Base-by-base conservation (phyloP, 2,797 vertebrate species). In the Sebastolobus alascanus region DNA sequence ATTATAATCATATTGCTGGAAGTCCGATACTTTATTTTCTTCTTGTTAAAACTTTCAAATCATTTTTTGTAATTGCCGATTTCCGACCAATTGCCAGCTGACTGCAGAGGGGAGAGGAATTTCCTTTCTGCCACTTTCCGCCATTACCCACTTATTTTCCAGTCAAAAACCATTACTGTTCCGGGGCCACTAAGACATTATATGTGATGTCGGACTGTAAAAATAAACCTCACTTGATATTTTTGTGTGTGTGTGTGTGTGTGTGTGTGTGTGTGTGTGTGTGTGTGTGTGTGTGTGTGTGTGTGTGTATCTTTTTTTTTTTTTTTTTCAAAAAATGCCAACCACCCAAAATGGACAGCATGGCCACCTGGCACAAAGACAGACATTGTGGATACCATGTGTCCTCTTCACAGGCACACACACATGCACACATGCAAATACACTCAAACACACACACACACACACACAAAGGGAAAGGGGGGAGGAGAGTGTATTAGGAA, bases 361-460 rank as follows among this genome's bases (percentile, higher is more conserved):
- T 94, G 92, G 84, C 90, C 80, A 86, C 89, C 87, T 94, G 93
- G 94, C 90, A 87, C 54, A 38, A 69, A 71, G 65, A 80, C 84
- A 81, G 77, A 87, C 79, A 83, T 88, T 90, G 84, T 89, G 86
- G 73, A 86, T 85, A 90, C 90, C 89, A 93, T 92, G 93, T 94
- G 91, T 93, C 89, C 81, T 82, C 76, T 87, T 88, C 85, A 82
- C 90, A 82, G 83, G 81, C 83, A 79, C 60, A 55, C 68, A 79
- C 35, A 52, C 80, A 77, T 56, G 58, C 77, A 84, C 73, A 85
- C 29, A 78, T 78, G 75, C 85, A 88, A 80, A 78, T 70, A 75
- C 77, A 80, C 54, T 14, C n/a, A 76, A 69, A 38, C 20, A 56
- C 61, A 56, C 66, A 80, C 40, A 71, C 35, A 73, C 33, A 7